Conservation (phyloP, 2,888 invertebrate genomes). For the Disparrhopalites patrizii region DNA sequence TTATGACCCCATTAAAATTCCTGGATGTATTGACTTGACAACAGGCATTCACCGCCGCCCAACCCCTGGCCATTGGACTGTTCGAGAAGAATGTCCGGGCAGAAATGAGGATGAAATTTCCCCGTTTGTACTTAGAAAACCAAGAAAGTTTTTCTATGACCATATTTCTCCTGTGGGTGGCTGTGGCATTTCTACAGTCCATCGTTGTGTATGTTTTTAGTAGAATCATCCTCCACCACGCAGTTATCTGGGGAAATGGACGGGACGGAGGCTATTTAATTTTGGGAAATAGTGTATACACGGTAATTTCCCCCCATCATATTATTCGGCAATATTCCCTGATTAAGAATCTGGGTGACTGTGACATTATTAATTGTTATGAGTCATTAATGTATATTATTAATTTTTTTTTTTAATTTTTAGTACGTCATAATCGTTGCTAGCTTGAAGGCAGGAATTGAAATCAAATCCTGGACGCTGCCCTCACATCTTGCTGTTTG, state of each 20-base stretch:
- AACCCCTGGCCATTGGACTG: conserved; percentile 94
- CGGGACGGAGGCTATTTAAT: conserved; percentile 87
- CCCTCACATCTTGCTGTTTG: conserved; percentile 92
- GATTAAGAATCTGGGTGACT: too few relatives aligned
- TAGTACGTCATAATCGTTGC: conserved; percentile 98
- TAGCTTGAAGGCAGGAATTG: conserved; percentile 95
- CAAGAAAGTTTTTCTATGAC: conserved; percentile 80
- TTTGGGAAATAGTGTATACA: conserved; percentile 92
- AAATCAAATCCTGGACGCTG: conserved; percentile 93
- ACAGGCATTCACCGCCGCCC: conserved; percentile 91
- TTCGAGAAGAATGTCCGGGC: conserved; percentile 96
- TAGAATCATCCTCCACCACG: conserved; percentile 66
- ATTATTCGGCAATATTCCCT: neutral
- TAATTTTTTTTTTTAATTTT: conserved; percentile 46
- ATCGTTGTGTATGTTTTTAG: conserved; percentile 93
- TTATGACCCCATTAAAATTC: neutral
- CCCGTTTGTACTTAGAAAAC: conserved; percentile 69
- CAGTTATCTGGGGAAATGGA: conserved; percentile 73
- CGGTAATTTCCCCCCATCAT: conserved; percentile 65
- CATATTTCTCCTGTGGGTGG: conserved; percentile 96
- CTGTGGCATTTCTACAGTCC: conserved; percentile 90
- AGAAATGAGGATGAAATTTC: conserved; percentile 74
- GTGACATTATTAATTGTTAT: too few relatives aligned
- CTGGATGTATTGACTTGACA: conserved; percentile 10
- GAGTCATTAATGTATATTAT: neutral